phyloP scores from a whole-genome alignment of 2,797 vertebrate species.

The Taeniopygia guttata region DNA sequence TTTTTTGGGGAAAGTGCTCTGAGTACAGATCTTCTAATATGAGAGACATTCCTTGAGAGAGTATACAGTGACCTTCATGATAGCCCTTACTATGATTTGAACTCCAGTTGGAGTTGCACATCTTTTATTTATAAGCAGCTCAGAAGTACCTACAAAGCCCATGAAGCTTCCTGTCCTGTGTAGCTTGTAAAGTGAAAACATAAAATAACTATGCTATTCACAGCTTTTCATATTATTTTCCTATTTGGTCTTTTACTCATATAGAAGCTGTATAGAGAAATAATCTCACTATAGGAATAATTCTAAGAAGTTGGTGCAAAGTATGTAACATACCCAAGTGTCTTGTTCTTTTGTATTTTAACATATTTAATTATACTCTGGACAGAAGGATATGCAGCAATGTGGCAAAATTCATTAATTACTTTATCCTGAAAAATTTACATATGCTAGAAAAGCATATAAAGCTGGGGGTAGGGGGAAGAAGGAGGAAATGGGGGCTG shows the following conservation, averaged over 20 bases:
- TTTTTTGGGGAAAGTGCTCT: background rate
- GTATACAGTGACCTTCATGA: background rate
- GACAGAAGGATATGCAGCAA: background rate
- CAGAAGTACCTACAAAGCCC: background rate
- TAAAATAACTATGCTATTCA: background rate
- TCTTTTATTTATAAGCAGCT: background rate
- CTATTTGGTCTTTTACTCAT: background rate
- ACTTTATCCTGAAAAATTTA: background rate
- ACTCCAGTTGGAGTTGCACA: background rate
- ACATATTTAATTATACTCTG: background rate
- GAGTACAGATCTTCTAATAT: background rate
- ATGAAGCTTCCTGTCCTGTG: background rate
- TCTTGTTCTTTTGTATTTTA: background rate
- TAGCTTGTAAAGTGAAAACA: background rate
- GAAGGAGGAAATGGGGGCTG: background rate
- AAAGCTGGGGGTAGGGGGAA: background rate
- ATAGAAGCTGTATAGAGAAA: background rate
- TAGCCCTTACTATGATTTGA: background rate
- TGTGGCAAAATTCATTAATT: background rate
- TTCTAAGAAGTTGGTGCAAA: background rate
- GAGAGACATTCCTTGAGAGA: background rate
- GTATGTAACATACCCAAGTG: background rate
- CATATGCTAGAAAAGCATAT: accelerated
- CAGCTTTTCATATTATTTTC: background rate
- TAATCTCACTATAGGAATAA: background rate